Conservation (phyloP, 1,140 invertebrate species). For the Hyposmocoma kahamanoa region DNA sequence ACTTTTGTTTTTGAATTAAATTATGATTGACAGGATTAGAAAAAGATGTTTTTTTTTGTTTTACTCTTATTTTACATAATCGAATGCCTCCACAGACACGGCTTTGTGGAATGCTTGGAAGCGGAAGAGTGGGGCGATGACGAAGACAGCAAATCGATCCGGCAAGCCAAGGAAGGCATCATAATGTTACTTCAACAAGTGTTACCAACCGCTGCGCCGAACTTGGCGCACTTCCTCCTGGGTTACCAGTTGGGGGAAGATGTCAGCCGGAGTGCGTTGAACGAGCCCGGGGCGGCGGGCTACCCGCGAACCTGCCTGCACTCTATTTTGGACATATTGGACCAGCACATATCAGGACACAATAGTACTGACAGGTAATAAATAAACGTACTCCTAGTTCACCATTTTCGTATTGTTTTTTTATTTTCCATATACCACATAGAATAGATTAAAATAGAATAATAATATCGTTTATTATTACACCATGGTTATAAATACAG, state of each 20-base stretch:
- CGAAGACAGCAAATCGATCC: slow-evolving; percentile 37
- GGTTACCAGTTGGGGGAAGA: slow-evolving; percentile 84
- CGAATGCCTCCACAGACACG: slow-evolving; percentile 80
- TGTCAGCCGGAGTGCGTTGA: slow-evolving; percentile 78
- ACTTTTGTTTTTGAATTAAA: too few relatives aligned
- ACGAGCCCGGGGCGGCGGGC: slow-evolving; percentile 82
- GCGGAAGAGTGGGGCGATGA: slow-evolving; percentile 74
- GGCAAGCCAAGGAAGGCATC: slow-evolving; percentile 79
- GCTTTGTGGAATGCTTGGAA: slow-evolving; percentile 93
- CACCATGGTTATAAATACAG: too few relatives aligned
- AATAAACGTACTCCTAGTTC: too few relatives aligned
- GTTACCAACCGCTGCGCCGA: slow-evolving; percentile 84
- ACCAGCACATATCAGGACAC: slow-evolving; percentile 69
- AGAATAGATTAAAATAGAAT: too few relatives aligned
- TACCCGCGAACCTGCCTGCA: slow-evolving; percentile 89
- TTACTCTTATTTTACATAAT: too few relatives aligned
- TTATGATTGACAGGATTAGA: too few relatives aligned
- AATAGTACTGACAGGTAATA: slow-evolving; percentile 32
- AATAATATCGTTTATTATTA: too few relatives aligned
- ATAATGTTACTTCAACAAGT: slow-evolving; percentile 84
- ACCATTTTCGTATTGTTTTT: too few relatives aligned
- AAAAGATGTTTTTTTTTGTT: too few relatives aligned
- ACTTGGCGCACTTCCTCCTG: slow-evolving; percentile 91
- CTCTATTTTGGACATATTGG: slow-evolving; percentile 84
- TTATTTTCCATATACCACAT: too few relatives aligned